phyloP scores from a whole-genome alignment of 2,113 vertebrate genomes.

The Ginglymostoma cirratum region DNA sequence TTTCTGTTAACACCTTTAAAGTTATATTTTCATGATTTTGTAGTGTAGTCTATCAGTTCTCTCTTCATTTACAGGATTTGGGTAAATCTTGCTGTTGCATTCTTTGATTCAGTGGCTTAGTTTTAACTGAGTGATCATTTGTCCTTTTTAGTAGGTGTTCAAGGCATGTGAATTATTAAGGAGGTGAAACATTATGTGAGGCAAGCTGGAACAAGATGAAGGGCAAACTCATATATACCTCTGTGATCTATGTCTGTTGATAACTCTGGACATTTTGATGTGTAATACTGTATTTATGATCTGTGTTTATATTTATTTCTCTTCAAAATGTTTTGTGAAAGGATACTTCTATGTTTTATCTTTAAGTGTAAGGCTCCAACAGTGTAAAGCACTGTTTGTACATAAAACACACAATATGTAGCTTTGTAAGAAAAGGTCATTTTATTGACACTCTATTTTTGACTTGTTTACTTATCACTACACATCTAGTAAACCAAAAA shows the following conservation, averaged over 20 bases:
- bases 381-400: slow-evolving; percentile 35
- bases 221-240: slow-evolving; percentile 34
- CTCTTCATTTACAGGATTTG: not conserved
- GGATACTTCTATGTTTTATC: slow-evolving; percentile 20
- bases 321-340: slow-evolving; percentile 33
- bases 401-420: slow-evolving; percentile 22
- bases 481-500: slow-evolving; percentile 32
- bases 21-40: not conserved
- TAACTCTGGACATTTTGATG: slow-evolving; percentile 34
- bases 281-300: slow-evolving; percentile 34
- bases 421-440: slow-evolving; percentile 22
- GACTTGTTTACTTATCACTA: slow-evolving; percentile 34
- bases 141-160: slow-evolving; percentile 24
- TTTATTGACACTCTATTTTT: slow-evolving; percentile 37
- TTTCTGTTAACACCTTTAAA: not conserved
- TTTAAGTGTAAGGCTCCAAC: not conserved
- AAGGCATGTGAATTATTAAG: not conserved
- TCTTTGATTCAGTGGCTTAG: not conserved
- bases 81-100: not conserved
- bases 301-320: slow-evolving; percentile 34
- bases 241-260: slow-evolving; percentile 33
- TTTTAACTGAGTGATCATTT: not conserved
- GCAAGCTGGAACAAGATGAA: slow-evolving; percentile 32
- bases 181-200: slow-evolving; percentile 20
- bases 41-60: not conserved